Percentiles rank a stretch among this genome's conserved stretches.
Conservation (phyloP, 2,797 vertebrate species). For the Smutsia temminckii region DNA sequence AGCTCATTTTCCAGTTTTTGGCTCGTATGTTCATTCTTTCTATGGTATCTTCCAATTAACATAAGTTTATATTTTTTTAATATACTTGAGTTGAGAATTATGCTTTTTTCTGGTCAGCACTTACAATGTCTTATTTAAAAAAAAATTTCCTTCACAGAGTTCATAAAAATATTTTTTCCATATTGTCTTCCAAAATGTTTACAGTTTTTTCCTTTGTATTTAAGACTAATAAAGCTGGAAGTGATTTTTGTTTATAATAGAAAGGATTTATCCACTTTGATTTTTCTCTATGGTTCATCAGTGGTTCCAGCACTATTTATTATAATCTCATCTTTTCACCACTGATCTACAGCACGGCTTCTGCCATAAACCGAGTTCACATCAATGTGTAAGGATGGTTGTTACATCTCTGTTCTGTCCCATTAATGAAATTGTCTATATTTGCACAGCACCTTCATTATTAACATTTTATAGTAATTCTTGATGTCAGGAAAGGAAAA, state of each 20-base stretch:
- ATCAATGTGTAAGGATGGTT: neutral
- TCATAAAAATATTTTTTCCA: neutral
- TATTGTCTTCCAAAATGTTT: neutral
- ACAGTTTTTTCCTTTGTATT: neutral
- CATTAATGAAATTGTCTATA: neutral
- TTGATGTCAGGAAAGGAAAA: neutral
- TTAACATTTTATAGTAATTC: neutral
- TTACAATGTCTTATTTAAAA: neutral
- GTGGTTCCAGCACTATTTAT: neutral
- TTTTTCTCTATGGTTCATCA: neutral
- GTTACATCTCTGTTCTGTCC: neutral
- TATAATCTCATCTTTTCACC: neutral
- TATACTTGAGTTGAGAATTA: neutral
- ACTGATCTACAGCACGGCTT: neutral
- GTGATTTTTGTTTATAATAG: neutral
- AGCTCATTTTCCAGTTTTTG: neutral
- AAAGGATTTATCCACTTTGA: neutral
- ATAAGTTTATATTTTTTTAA: neutral
- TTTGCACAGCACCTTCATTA: neutral
- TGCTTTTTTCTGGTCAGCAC: neutral
- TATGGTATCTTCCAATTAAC: neutral
- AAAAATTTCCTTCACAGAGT: neutral
- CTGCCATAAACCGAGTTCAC: neutral
- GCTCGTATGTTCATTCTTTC: neutral
- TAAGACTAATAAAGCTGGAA: neutral